These are phyloP conservation scores for Acropternis orthonyx DNA, from an alignment of 2,797 vertebrate genomes.

Conservation along the genomic window DNA sequence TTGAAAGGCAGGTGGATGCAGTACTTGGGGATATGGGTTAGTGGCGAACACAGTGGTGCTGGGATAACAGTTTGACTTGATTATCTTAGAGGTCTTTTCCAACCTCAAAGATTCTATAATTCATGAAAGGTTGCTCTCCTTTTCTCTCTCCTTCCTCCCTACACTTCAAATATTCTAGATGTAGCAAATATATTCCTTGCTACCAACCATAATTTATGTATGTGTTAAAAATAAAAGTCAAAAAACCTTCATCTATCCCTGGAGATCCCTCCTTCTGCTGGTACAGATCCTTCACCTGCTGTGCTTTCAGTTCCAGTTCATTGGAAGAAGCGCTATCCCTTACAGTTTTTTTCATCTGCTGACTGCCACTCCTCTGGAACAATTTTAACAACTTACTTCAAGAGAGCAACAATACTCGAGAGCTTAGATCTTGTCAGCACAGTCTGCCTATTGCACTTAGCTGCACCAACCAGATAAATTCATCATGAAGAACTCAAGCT, in stretches of 20 bases:
- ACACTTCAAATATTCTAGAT: not conserved
- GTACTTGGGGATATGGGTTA: not conserved
- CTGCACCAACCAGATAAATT: not conserved
- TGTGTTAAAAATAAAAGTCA: not conserved
- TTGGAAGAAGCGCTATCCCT: not conserved
- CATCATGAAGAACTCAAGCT: not conserved
- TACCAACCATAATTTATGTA: not conserved
- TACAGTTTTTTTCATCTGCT: not conserved
- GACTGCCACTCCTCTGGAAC: not conserved
- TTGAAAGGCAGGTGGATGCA: not conserved
- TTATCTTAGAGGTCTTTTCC: not conserved
- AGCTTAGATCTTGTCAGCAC: constrained; percentile 11
- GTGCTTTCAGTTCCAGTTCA: not conserved
- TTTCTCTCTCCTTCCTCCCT: not conserved
- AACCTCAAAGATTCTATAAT: not conserved
- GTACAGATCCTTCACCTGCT: not conserved
- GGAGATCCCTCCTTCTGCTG: not conserved
- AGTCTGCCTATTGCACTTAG: not conserved
- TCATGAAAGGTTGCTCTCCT: not conserved
- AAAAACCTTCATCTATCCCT: not conserved
- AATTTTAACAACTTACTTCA: constrained; percentile 8
- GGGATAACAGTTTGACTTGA: not conserved
- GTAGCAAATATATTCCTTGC: not conserved
- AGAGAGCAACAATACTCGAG: not conserved
- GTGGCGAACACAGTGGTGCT: not conserved